phyloP scores from a whole-genome alignment of 2,888 invertebrate genomes.

The Nysson spinosus region DNA sequence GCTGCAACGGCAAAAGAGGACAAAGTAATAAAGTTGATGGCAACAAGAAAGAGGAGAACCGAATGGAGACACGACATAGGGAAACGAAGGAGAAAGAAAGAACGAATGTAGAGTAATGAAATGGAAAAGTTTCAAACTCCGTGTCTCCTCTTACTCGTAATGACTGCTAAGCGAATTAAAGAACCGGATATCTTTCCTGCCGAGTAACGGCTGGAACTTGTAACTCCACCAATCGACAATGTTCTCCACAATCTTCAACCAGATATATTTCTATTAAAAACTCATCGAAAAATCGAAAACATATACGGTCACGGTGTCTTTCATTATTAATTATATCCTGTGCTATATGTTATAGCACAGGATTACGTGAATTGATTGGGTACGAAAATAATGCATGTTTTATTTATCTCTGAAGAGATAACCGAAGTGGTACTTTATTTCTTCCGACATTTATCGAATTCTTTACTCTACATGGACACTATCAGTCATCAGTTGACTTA shows the following conservation, averaged over 20 bases:
- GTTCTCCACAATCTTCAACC: conserved; percentile 17
- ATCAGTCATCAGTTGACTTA: no score
- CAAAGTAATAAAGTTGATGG: conserved; percentile 73
- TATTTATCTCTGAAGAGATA: no score
- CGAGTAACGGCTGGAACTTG: conserved; percentile 57
- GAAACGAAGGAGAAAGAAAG: conserved; percentile 21
- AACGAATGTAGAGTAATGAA: conserved; percentile 69
- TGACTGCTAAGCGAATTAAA: conserved; percentile 75
- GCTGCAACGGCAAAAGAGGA: conserved; percentile 59
- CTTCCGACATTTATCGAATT: no score
- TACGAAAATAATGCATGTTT: no score
- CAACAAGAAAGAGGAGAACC: conserved; percentile 27
- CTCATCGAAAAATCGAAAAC: no score
- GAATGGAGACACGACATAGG: conserved; percentile 14
- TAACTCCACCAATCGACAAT: conserved; percentile 59
- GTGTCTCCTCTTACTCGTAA: conserved; percentile 63
- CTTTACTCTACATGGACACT: no score
- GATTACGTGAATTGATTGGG: no score
- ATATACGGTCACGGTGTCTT: no score
- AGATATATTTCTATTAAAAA: conserved; percentile 29
- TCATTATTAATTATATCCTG: no score
- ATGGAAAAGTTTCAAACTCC: conserved; percentile 73
- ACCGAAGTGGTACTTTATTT: no score
- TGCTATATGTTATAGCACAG: no score
- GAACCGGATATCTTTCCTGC: conserved; percentile 66